Percentiles rank a stretch among this genome's conserved stretches.
Conservation (phyloP, 2,888 invertebrate species). For the Desoria tigrina region DNA sequence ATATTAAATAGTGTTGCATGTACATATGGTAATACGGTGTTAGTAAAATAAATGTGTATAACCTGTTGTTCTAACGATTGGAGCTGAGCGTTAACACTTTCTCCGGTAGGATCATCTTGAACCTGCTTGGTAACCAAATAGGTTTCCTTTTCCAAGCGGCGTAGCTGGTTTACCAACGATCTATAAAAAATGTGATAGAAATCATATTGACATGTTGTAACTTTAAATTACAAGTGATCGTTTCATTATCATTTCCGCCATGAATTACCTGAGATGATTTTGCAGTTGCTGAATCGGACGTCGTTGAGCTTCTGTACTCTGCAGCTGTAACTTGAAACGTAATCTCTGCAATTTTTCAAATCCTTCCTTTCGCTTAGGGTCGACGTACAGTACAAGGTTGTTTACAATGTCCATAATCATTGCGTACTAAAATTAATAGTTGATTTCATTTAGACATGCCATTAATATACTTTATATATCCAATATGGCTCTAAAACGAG, state of each 20-base stretch:
- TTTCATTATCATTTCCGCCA: background rate
- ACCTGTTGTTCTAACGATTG: slow-evolving; percentile 72
- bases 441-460: too few species aligned
- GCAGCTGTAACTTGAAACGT: slow-evolving; percentile 90
- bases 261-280: slow-evolving; percentile 64
- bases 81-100: slow-evolving; percentile 65
- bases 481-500: background rate
- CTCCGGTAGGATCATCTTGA: slow-evolving; percentile 63
- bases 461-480: slow-evolving; percentile 11
- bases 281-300: slow-evolving; percentile 89
- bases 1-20: slow-evolving; percentile 71
- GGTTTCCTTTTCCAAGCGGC: slow-evolving; percentile 84
- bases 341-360: slow-evolving; percentile 84
- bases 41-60: slow-evolving; percentile 22
- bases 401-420: slow-evolving; percentile 98
- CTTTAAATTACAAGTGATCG: slow-evolving; percentile 2
- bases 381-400: slow-evolving; percentile 92
- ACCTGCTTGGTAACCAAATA: slow-evolving; percentile 81
- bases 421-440: slow-evolving; percentile 73
- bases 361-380: slow-evolving; percentile 90
- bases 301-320: slow-evolving; percentile 86
- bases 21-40: too few species aligned
- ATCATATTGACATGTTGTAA: background rate
- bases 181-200: slow-evolving; percentile 53
- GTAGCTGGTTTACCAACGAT: slow-evolving; percentile 72